Conservation (phyloP, 1,140 invertebrate genomes). For the Leptopilina boulardi region DNA sequence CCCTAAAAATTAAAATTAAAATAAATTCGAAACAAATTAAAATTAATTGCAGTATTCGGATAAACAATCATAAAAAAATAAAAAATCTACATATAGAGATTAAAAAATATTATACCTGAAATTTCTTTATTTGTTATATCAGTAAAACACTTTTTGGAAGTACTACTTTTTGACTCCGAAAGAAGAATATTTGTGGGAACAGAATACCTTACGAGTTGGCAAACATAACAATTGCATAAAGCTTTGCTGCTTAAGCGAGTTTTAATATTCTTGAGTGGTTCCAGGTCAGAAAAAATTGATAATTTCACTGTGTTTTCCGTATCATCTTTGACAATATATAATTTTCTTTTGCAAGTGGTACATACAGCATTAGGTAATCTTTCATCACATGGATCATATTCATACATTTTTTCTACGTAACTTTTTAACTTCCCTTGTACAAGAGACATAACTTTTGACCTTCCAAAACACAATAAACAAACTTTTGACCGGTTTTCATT, state of each 20-base stretch:
- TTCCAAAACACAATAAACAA: background rate
- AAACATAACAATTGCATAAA: background rate
- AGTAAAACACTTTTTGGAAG: background rate
- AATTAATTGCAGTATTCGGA: no score
- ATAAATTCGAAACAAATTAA: no score
- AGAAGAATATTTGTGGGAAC: background rate
- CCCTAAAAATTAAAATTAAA: background rate
- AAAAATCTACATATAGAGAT: background rate
- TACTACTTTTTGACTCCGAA: no score
- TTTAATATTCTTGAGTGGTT: background rate
- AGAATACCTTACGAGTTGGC: background rate
- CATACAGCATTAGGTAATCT: background rate
- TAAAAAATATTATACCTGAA: background rate
- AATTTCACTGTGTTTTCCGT: background rate
- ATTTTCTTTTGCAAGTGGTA: background rate
- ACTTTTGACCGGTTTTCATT: background rate
- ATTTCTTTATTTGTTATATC: background rate
- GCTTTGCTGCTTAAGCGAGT: background rate
- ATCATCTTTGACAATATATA: background rate
- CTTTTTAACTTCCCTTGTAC: background rate
- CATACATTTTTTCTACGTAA: background rate
- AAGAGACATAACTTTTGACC: background rate
- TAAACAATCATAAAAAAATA: no score
- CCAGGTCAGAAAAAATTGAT: background rate
- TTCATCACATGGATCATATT: background rate